Evolutionary conservation across 2,113 vertebrate genomes (phyloP).

Genomic region (Cochlearius cochlearius): DNA sequence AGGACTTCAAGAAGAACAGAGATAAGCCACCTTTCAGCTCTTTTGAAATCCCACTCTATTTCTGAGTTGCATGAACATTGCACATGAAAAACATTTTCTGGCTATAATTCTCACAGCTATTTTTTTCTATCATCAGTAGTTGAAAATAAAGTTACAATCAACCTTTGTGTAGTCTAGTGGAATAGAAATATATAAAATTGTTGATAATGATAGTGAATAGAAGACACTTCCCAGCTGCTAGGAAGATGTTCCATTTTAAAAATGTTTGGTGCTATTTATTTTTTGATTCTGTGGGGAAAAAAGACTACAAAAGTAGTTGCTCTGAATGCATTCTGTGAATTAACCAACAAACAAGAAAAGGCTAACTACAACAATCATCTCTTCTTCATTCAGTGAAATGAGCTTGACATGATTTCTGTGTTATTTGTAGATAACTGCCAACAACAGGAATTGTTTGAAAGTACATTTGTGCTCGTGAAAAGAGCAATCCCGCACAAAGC

Average conservation of each 20-base stretch:
- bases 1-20: neutral
- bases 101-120: neutral
- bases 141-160: neutral
- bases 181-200: neutral
- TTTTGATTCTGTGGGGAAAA: neutral
- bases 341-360: neutral
- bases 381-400: neutral
- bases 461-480: neutral
- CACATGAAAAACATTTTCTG: neutral
- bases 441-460: neutral
- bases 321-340: neutral
- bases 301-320: neutral
- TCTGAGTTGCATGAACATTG: neutral
- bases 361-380: neutral
- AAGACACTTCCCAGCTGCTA: neutral
- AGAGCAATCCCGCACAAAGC: neutral
- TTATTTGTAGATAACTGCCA: neutral
- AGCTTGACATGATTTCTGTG: neutral
- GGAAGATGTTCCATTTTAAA: neutral
- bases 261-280: neutral
- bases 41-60: neutral
- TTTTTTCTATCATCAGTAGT: neutral
- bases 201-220: neutral
- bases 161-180: neutral
- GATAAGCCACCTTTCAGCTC: fast-evolving